Percentiles rank a stretch among this genome's conserved stretches.
Conservation (phyloP, 2,888 invertebrate genomes). For the Chaitophorus viminalis region DNA sequence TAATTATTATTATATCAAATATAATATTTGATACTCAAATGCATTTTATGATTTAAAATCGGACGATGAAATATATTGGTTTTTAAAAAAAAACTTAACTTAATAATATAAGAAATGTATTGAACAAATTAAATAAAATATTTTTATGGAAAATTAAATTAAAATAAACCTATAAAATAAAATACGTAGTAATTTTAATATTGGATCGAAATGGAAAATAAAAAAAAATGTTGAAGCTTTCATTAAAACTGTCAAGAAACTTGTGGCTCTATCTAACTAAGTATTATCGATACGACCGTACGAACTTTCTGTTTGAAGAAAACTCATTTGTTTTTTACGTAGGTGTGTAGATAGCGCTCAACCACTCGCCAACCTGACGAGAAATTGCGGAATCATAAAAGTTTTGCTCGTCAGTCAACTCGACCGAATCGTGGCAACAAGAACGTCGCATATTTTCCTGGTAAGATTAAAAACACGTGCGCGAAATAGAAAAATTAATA, state of each 20-base stretch:
- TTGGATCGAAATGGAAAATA: background rate
- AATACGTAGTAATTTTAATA: background rate
- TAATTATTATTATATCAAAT: no score
- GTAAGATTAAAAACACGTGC: constrained; percentile 43
- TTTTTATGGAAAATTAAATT: no score
- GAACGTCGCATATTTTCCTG: background rate
- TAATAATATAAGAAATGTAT: no score
- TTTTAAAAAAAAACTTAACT: no score
- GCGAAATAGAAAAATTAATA: background rate
- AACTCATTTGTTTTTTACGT: background rate
- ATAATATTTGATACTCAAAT: no score
- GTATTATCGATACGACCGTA: background rate
- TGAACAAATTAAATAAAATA: no score
- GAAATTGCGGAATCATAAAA: background rate
- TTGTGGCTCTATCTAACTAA: constrained; percentile 32
- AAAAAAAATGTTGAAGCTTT: background rate
- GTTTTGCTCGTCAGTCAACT: constrained; percentile 28
- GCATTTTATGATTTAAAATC: no score
- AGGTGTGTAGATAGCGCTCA: constrained; percentile 36
- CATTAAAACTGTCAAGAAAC: background rate
- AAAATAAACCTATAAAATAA: no score
- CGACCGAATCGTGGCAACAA: constrained; percentile 7
- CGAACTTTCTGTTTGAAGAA: background rate
- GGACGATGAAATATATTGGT: no score
- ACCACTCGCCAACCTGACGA: background rate